A percentile compares a stretch with the other conserved stretches of the same genome.
Evolutionary conservation across 2,888 invertebrate species (phyloP).

Genomic region (Deilephila elpenor): DNA sequence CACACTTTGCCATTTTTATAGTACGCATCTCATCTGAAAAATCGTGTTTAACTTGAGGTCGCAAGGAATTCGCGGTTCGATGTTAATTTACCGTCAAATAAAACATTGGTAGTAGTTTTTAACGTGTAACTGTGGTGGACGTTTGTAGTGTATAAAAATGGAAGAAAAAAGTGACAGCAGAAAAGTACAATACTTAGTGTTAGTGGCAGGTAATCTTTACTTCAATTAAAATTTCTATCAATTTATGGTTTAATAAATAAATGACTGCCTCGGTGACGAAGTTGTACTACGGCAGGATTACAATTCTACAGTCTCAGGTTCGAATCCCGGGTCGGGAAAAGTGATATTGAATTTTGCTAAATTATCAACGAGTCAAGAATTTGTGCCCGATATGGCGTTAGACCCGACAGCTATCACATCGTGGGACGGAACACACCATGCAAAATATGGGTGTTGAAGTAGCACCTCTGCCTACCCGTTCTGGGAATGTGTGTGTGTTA

Average conservation of each 20-base stretch:
- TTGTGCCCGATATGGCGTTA: no score
- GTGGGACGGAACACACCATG: no score
- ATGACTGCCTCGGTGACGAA: no score
- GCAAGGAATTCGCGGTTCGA: conserved; percentile 38
- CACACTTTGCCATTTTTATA: conserved; percentile 4
- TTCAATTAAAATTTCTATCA: neutral
- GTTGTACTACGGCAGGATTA: no score
- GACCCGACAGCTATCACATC: no score
- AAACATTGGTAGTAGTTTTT: conserved; percentile 32
- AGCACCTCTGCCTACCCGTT: no score
- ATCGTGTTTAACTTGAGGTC: conserved; percentile 38
- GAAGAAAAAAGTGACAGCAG: conserved; percentile 41
- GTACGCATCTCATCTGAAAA: neutral
- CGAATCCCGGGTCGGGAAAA: no score
- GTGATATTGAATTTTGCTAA: no score
- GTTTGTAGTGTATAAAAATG: conserved; percentile 37
- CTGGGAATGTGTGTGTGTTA: no score
- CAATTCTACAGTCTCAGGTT: no score
- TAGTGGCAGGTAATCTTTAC: conserved; percentile 48
- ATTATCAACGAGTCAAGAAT: no score
- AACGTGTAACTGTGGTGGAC: conserved; percentile 1
- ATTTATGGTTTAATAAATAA: conserved; percentile 19
- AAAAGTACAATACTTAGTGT: conserved; percentile 49
- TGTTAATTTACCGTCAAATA: conserved; percentile 44
- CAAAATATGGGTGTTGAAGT: no score